phyloP scores from a whole-genome alignment of 2,888 invertebrate species.

The Apamea anceps region DNA sequence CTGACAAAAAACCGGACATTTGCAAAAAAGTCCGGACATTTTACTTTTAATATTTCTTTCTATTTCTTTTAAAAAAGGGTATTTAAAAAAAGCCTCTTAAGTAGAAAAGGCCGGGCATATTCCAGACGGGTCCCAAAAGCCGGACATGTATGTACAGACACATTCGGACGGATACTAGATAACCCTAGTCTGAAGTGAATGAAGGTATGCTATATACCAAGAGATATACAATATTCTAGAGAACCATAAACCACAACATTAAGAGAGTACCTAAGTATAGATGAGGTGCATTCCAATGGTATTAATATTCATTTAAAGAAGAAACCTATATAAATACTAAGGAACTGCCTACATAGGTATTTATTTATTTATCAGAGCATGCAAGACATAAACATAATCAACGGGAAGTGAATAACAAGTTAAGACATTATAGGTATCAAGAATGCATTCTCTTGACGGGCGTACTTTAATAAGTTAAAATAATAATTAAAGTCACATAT shows the following conservation, averaged over 20 bases:
- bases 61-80: no score
- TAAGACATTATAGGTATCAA: no score
- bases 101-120: neutral
- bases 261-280: neutral
- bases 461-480: no score
- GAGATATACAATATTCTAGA: no score
- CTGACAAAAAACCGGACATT: no score
- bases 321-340: neutral
- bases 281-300: neutral
- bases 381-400: neutral
- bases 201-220: neutral
- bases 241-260: no score
- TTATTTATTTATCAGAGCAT: neutral
- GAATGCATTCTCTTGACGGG: no score
- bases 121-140: no score
- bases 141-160: neutral
- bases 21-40: neutral
- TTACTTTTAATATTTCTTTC: neutral
- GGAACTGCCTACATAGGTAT: neutral
- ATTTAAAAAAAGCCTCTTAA: neutral
- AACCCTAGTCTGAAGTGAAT: neutral
- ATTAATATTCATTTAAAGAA: neutral
- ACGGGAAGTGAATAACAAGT: no score
- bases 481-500: no score
- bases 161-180: neutral